Evolutionary conservation across 2,888 invertebrate genomes (phyloP).

Genomic region (Venustoraphidia nigricollis): DNA sequence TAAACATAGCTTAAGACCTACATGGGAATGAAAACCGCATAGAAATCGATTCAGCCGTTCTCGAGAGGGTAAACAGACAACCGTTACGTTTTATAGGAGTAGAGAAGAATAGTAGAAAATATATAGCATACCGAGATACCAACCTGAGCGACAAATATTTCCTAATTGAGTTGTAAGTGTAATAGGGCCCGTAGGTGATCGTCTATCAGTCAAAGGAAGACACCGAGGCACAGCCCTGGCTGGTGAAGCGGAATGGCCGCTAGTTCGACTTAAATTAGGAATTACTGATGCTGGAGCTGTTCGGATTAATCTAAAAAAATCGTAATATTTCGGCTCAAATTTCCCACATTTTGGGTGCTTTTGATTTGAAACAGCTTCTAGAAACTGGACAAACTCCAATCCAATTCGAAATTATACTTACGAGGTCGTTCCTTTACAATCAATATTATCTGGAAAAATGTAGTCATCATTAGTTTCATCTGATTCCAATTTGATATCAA

Average conservation of each 20-base stretch:
- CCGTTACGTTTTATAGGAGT: too few species aligned
- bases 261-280: constrained; percentile 29
- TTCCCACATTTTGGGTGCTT: too few species aligned
- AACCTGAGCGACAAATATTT: constrained; percentile 42
- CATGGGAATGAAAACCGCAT: too few species aligned
- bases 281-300: constrained; percentile 29
- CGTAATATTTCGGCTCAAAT: too few species aligned
- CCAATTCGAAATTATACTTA: constrained; percentile 16
- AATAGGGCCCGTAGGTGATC: constrained; percentile 41
- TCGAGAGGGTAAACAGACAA: too few species aligned
- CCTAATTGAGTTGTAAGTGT: constrained; percentile 52
- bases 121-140: constrained; percentile 11
- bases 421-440: constrained; percentile 24
- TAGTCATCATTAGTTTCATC: constrained; percentile 56
- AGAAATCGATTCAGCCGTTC: too few species aligned
- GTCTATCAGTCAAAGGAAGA: constrained; percentile 29
- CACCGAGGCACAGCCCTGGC: constrained; percentile 21
- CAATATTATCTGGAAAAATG: constrained; percentile 38
- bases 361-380: too few species aligned
- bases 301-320: constrained; percentile 24
- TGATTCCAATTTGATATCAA: constrained; percentile 55
- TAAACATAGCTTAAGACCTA: too few species aligned
- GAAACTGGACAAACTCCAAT: too few species aligned
- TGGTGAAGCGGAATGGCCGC: constrained; percentile 23
- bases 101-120: too few species aligned